phyloP scores from a whole-genome alignment of 2,797 vertebrate species.

The Crenichthys baileyi region DNA sequence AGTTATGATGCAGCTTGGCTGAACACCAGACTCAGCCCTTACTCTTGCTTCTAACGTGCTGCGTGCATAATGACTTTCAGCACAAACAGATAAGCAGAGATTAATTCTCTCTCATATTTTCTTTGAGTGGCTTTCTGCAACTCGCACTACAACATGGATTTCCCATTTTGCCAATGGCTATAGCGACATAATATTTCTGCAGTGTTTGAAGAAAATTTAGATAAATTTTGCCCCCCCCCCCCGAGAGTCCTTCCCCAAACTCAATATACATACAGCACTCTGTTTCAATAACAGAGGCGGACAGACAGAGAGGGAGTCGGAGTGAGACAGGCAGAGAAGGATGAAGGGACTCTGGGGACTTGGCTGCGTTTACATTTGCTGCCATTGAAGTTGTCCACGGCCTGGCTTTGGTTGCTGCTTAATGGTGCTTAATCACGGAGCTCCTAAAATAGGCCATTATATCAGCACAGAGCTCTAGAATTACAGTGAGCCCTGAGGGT shows the following conservation, averaged over 20 bases:
- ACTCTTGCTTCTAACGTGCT: constrained; percentile 17
- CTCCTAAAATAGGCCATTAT: constrained; percentile 81
- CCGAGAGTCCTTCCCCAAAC: constrained; percentile 44
- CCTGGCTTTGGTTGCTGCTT: constrained; percentile 68
- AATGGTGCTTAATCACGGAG: constrained; percentile 82
- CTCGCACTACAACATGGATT: constrained; percentile 30
- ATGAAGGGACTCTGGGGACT: constrained; percentile 74
- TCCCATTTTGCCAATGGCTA: constrained; percentile 53
- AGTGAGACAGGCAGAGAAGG: constrained; percentile 61
- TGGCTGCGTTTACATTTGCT: constrained; percentile 68
- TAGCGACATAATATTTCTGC: constrained; percentile 40
- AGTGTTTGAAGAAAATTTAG: constrained; percentile 54
- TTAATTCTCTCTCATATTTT: constrained; percentile 32
- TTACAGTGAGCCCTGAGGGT: constrained; percentile 73
- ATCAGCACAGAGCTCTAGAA: constrained; percentile 72
- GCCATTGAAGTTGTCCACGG: constrained; percentile 76
- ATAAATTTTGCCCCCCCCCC: constrained; percentile 43
- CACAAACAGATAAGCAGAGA: constrained; percentile 27
- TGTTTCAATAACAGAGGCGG: constrained; percentile 58
- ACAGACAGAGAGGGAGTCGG: constrained; percentile 45
- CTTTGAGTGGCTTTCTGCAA: constrained; percentile 16
- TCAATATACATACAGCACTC: constrained; percentile 65
- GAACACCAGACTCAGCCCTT: not conserved
- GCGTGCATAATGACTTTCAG: constrained; percentile 17
- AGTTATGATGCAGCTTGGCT: constrained; percentile 52